Conservation (phyloP, 2,113 vertebrate species). For the Phyllostomus discolor region DNA sequence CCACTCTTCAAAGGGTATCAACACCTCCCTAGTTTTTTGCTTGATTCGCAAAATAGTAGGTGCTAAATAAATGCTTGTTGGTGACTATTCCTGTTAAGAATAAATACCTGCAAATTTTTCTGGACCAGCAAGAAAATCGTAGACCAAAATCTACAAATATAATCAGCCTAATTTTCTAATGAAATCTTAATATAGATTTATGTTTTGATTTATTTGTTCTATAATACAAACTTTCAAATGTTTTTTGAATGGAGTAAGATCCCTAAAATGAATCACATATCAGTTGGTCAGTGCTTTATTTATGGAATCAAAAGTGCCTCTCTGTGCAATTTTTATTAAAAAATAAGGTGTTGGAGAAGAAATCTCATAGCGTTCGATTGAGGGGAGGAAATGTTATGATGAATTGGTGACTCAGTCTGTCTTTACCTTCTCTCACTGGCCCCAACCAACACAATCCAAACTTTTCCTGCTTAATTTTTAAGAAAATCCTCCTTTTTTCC, state of each 20-base stretch:
- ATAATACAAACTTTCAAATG: background rate
- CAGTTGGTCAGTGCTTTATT: background rate
- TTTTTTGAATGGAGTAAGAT: slow-evolving; percentile 22
- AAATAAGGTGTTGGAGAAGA: background rate
- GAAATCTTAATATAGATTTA: background rate
- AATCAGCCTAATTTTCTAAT: slow-evolving; percentile 4
- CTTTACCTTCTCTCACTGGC: background rate
- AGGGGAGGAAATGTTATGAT: background rate
- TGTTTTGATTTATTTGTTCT: slow-evolving; percentile 31
- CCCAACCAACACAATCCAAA: background rate
- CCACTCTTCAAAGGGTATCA: background rate
- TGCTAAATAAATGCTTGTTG: slow-evolving; percentile 30
- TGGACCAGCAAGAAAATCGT: background rate
- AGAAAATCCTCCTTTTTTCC: background rate
- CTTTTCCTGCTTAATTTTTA: slow-evolving; percentile 15
- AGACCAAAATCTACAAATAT: background rate
- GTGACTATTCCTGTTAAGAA: background rate
- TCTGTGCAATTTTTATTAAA: background rate
- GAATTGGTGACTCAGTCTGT: background rate
- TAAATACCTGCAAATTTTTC: background rate
- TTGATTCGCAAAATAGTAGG: background rate
- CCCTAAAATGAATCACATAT: background rate
- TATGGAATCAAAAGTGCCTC: background rate
- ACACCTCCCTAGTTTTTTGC: background rate
- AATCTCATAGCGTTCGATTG: background rate